Conservation (phyloP, 1,140 invertebrate species). For the Temnothorax longispinosus region DNA sequence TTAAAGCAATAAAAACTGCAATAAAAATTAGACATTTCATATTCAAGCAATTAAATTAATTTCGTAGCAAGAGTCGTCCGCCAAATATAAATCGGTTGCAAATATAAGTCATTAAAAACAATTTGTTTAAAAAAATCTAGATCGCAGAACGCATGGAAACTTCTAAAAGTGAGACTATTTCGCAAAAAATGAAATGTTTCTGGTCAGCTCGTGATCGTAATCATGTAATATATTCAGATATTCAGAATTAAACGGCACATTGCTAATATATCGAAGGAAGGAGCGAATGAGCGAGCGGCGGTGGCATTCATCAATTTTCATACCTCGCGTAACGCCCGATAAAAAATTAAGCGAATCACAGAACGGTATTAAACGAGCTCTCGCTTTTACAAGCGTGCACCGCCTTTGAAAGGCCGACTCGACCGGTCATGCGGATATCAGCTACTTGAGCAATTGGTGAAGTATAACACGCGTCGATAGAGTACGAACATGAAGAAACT, state of each 20-base stretch:
- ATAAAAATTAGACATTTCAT: background rate
- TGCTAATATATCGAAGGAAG: background rate
- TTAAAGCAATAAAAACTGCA: background rate
- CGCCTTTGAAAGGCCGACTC: background rate
- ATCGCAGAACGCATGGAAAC: background rate
- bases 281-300: background rate
- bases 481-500: background rate
- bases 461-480: slow-evolving; percentile 18
- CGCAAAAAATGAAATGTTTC: background rate
- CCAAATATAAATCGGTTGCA: background rate
- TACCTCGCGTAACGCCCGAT: slow-evolving; percentile 61
- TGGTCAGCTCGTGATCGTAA: background rate
- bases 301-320: slow-evolving; percentile 61
- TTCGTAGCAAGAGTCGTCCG: background rate
- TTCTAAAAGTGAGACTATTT: background rate
- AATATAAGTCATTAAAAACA: background rate
- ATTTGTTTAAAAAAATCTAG: background rate
- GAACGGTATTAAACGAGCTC: slow-evolving; percentile 65
- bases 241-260: background rate
- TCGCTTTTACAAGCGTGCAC: slow-evolving; percentile 55
- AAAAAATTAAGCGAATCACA: slow-evolving; percentile 67
- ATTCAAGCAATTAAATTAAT: background rate
- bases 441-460: background rate
- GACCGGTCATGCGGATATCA: background rate
- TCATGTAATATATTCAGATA: background rate